These are phyloP conservation scores for Petrocephalus sullivani DNA, from an alignment of 2,797 vertebrate species.

Conservation along the genomic window DNA sequence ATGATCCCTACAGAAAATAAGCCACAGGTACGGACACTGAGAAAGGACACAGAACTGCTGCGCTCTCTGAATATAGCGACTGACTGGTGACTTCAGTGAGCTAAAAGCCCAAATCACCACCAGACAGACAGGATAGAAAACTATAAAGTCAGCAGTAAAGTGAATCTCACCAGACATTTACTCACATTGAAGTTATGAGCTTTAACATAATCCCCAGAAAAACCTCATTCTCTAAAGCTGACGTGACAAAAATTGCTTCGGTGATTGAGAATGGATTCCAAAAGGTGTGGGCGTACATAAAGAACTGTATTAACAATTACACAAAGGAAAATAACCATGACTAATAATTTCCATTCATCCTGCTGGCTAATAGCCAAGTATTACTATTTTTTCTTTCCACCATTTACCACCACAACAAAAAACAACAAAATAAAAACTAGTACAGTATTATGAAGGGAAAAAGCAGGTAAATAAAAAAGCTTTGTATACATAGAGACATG, in stretches of 20 bases:
- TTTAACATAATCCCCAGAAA: neutral
- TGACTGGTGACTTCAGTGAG: neutral
- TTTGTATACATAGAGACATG: neutral
- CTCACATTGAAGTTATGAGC: neutral
- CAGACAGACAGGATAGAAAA: neutral
- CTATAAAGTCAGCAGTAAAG: constrained; percentile 2
- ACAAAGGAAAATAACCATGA: neutral
- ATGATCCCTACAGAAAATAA: neutral
- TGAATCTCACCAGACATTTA: neutral
- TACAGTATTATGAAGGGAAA: neutral
- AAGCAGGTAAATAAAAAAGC: neutral
- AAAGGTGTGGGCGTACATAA: neutral
- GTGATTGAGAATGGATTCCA: constrained; percentile 1
- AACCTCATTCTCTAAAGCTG: neutral
- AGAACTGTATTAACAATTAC: constrained; percentile 1
- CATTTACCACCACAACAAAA: neutral
- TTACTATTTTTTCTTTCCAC: neutral
- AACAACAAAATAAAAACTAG: neutral
- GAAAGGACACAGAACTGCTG: neutral
- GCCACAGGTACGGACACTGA: neutral
- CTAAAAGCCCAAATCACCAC: neutral
- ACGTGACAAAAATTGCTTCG: neutral
- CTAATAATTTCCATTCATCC: neutral
- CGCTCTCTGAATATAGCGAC: neutral
- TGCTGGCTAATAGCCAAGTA: neutral